phyloP scores from a whole-genome alignment of 2,113 vertebrate species.

The Pangasianodon gigas region DNA sequence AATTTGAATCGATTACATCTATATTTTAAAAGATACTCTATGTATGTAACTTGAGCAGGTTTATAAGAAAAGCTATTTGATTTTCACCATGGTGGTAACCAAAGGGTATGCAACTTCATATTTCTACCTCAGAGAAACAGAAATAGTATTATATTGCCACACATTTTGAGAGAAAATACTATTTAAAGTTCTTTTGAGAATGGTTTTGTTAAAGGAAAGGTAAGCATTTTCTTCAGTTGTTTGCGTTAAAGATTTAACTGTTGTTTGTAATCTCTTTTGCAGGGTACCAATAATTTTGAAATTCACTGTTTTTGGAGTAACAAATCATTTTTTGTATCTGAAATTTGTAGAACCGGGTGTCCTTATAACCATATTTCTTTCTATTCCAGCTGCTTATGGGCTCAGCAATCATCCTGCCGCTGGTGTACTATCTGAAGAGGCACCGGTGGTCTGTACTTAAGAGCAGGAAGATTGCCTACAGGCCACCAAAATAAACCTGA shows the following conservation, averaged over 20 bases:
- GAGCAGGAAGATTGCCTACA: conserved; percentile 88
- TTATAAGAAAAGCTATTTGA: background rate
- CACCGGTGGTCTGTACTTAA: conserved; percentile 89
- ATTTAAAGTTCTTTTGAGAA: background rate
- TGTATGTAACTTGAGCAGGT: background rate
- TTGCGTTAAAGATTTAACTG: background rate
- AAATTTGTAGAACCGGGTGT: background rate
- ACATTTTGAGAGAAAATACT: background rate
- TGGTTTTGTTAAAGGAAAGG: background rate
- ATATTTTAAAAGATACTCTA: background rate
- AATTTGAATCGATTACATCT: background rate
- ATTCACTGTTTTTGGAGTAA: background rate
- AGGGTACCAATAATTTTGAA: background rate
- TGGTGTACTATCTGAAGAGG: conserved; percentile 84
- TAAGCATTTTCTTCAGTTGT: background rate
- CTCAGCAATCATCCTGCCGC: conserved; percentile 69
- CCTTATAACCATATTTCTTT: background rate
- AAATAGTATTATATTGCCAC: background rate
- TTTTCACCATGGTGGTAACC: background rate
- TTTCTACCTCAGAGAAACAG: background rate
- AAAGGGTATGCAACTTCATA: background rate
- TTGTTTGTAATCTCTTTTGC: background rate
- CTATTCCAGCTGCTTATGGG: conserved; percentile 78
- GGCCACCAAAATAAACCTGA: conserved; percentile 81
- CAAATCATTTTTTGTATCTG: background rate